phyloP scores from a whole-genome alignment of 2,888 invertebrate genomes.

The Synanthedon myopaeformis region DNA sequence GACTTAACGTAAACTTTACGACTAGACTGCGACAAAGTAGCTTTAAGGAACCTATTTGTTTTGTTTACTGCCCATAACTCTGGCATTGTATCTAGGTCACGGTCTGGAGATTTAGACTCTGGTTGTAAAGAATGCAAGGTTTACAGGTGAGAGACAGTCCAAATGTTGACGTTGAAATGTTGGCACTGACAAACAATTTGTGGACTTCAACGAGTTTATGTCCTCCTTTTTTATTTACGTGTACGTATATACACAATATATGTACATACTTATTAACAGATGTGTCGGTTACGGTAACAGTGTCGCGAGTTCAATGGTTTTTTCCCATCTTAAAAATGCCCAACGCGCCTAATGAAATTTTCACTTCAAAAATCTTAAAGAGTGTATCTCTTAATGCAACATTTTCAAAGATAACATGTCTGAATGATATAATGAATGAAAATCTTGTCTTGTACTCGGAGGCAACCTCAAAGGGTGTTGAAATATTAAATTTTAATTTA shows the following conservation, averaged over 20 bases:
- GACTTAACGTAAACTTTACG: conserved; percentile 27
- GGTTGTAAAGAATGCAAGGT: not conserved
- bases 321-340: no score
- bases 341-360: no score
- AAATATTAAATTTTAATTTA: conserved; percentile 34
- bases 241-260: no score
- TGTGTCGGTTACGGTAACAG: no score
- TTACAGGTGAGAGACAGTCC: not conserved
- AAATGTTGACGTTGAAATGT: not conserved
- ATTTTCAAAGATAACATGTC: no score
- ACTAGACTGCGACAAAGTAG: conserved; percentile 33
- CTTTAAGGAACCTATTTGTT: conserved; percentile 40
- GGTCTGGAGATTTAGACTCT: not conserved
- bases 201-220: no score
- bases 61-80: conserved; percentile 40
- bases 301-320: no score
- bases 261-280: no score
- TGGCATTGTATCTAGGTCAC: conserved; percentile 8
- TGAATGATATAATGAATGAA: not conserved
- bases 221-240: no score
- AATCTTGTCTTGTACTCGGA: not conserved
- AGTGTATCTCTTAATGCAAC: no score
- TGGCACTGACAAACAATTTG: no score
- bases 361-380: no score
- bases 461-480: conserved; percentile 5